phyloP scores from a whole-genome alignment of 2,888 invertebrate genomes.

The Napeogenes sylphis region DNA sequence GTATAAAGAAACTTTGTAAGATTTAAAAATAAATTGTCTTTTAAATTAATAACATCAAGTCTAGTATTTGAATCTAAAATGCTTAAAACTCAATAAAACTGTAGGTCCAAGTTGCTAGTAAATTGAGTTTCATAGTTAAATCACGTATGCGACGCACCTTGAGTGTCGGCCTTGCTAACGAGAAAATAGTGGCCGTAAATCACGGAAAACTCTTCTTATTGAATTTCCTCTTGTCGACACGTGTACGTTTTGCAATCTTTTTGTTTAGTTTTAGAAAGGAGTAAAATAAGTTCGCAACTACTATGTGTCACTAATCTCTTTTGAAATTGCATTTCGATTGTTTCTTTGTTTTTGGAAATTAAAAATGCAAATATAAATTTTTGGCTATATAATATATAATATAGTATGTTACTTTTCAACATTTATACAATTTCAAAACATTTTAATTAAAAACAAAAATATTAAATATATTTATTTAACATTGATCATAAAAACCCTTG shows the following conservation, averaged over 20 bases:
- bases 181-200: constrained; percentile 77
- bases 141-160: constrained; percentile 60
- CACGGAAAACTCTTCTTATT: constrained; percentile 76
- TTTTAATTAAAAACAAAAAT: no score
- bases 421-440: no score
- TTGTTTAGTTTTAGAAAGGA: constrained; percentile 4
- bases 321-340: background rate
- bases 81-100: constrained; percentile 8
- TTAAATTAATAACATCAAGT: no score
- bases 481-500: background rate
- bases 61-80: background rate
- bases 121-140: constrained; percentile 61
- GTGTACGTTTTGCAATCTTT: constrained; percentile 1
- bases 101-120: constrained; percentile 23
- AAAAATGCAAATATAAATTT: background rate
- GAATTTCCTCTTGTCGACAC: constrained; percentile 71
- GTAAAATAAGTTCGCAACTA: background rate
- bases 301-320: background rate
- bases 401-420: constrained; percentile 20
- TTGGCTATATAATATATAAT: no score
- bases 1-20: no score
- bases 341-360: background rate
- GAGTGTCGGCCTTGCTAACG: constrained; percentile 67
- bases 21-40: no score
- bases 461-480: no score